Evolutionary conservation across 2,113 vertebrate genomes (phyloP).

Genomic region (Leptocoma aspasia): DNA sequence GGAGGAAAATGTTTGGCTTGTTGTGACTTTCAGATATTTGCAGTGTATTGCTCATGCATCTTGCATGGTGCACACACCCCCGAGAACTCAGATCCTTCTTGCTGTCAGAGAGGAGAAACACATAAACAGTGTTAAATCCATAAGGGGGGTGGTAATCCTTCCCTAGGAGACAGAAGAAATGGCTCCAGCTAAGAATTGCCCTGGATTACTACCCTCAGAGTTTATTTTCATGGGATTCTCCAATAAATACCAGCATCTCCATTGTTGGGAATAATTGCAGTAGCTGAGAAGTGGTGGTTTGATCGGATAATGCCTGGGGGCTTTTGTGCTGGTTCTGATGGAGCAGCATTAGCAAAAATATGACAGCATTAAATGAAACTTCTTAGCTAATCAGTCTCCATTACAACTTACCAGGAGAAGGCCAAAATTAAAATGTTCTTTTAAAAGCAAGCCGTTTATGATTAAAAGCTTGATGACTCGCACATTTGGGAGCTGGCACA

Average conservation of each 20-base stretch:
- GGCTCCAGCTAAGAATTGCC: background rate
- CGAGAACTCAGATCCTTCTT: background rate
- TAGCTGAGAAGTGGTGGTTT: background rate
- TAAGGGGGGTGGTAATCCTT: background rate
- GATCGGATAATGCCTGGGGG: background rate
- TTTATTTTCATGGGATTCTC: background rate
- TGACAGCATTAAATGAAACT: background rate
- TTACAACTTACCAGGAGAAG: background rate
- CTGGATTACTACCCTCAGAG: background rate
- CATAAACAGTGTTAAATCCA: fast-evolving
- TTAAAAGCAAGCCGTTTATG: background rate
- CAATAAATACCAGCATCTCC: fast-evolving
- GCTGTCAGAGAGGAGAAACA: background rate
- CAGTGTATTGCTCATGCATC: background rate
- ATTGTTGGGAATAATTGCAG: background rate
- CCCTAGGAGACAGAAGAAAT: background rate
- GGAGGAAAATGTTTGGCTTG: background rate
- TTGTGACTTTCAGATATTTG: background rate
- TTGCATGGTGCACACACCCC: background rate
- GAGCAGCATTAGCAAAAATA: background rate
- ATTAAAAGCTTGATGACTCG: background rate
- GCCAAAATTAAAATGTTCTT: background rate
- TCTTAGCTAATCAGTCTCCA: background rate
- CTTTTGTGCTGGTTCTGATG: background rate
- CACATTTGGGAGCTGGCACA: background rate